These are phyloP conservation scores for Poecilia velifera DNA, from an alignment of 2,797 vertebrate species.

Conservation along the genomic window DNA sequence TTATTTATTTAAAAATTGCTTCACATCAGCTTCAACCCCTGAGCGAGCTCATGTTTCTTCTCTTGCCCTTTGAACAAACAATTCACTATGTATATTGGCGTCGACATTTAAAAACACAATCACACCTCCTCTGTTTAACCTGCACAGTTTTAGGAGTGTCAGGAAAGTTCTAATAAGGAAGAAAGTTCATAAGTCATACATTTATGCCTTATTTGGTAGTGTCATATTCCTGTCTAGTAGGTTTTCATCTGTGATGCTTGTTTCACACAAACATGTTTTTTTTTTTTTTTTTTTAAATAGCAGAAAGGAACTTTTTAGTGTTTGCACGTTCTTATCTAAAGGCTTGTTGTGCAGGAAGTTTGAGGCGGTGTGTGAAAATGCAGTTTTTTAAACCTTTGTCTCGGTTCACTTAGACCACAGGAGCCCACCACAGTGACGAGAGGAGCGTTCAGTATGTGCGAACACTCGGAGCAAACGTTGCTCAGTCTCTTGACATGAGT, in stretches of 20 bases:
- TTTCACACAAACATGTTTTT: slow-evolving; percentile 1
- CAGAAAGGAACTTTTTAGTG: neutral
- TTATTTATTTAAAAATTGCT: neutral
- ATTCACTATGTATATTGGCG: neutral
- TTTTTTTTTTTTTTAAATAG: slow-evolving; percentile 16
- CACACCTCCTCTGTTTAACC: neutral
- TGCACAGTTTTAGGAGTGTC: neutral
- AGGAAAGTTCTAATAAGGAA: neutral
- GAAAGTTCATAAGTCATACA: neutral
- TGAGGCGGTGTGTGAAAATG: slow-evolving; percentile 8
- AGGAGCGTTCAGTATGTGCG: slow-evolving; percentile 12
- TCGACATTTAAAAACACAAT: neutral
- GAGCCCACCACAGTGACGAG: slow-evolving; percentile 31
- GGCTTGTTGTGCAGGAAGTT: neutral
- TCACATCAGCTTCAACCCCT: neutral
- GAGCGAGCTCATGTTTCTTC: neutral
- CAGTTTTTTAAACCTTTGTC: neutral
- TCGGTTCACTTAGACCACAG: slow-evolving; percentile 3
- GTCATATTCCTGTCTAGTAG: neutral
- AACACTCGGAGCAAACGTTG: neutral
- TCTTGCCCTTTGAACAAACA: neutral
- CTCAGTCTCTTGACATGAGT: slow-evolving; percentile 17
- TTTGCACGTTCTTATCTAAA: neutral
- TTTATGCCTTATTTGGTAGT: neutral
- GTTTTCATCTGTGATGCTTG: slow-evolving; percentile 4